Evolutionary conservation across 2,888 invertebrate genomes (phyloP), one percentile per base, ranked within the genome.

Genomic region (Acheta domesticus): DNA sequence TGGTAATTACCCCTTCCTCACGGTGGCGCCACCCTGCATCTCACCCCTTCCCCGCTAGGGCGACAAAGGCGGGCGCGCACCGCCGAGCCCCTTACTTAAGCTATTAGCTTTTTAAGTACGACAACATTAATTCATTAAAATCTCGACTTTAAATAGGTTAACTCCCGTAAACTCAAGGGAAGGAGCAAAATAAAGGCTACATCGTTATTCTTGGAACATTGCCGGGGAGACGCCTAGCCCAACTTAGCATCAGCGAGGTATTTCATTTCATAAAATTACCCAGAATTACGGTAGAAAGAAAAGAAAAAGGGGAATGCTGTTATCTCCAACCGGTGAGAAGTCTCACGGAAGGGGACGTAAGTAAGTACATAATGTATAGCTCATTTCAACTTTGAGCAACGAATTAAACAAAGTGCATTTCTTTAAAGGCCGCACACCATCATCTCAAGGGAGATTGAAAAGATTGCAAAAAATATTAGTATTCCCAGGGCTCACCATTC

Each of bases 101-200:
- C 79, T 80, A 79, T 80, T 80, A 80, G 75, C 78, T 78, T 78
- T 79, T 80, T 78, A 79, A 81, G 79, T 81, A 80, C 78, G 79
- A 81, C 81, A 80, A 79, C 81, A 81, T 81, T 81, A 81, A 81
- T 81, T 81, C 81, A 81, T 81, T 81, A 81, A 80, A 81, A 80
- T 80, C 81, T 77, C 76, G 76, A 76, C 76, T 80, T 80, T 80
- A 80, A 80, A 78, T 76, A 78, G 75, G 78, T 80, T 80, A 77
- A 80, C 62, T 62, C 62, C 16, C 62, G 62, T 62, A 62, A 62
- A 62, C 62, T 62, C 62, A 14, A 62, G 62, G 62, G 62, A 62
- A 62, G 62, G 62, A 62, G 62, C 62, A 62, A 62, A 62, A 62
- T 62, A 62, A 62, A 62, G 62, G n/a, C 62, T 62, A 62, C 62